Base-by-base conservation (phyloP, 2,797 vertebrate species). In the Scolopax bukidnonensis region DNA sequence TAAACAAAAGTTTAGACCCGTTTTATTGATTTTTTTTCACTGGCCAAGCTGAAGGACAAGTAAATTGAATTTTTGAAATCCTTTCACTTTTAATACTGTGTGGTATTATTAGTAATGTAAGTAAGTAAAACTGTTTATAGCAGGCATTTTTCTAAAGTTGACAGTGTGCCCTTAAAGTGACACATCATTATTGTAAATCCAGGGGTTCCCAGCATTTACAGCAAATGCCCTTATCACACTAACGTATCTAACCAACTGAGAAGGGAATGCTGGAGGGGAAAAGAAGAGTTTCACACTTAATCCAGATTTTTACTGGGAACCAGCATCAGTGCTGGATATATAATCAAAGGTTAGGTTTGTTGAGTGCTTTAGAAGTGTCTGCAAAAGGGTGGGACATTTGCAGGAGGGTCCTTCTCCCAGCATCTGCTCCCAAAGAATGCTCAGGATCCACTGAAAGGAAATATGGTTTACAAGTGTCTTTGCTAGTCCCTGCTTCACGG, bases 111-210 rank as follows among this genome's bases (percentile, higher is more conserved):
- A 87, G 67, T 74, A 74, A 93, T 59, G 69, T 47, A 67, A 80
- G 77, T 90, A 85, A 95, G 89, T 86, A 92, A 79, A 93, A 86
- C 53, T 83, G 87, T 95, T 95, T 60, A 90, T 71, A 87, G 74
- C 67, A 80, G 74, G 85, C 68, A 84, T 90, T 93, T 93, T 93
- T 75, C 90, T 76, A 33, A 85, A 88, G 64, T 21, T 84, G 91
- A 91, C 53, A 60, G 73, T 11, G 28, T 57, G 87, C 48, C 63
- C 63, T 86, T 68, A 59, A 90, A 88, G 65, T 33, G 70, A 67
- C 0, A 1, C 21, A 12, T 21, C 30, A 41, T 59, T 73, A 28
- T 33, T 92, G 51, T 57, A 87, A 93, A 85, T 24, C 59, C 78
- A 53, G 28, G 4, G 36, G 7, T 90, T 89, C 51, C 70, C 78